Percentiles rank a stretch among this genome's conserved stretches.
Evolutionary conservation across 2,888 invertebrate genomes (phyloP).

Genomic region (Agonum fuliginosum): DNA sequence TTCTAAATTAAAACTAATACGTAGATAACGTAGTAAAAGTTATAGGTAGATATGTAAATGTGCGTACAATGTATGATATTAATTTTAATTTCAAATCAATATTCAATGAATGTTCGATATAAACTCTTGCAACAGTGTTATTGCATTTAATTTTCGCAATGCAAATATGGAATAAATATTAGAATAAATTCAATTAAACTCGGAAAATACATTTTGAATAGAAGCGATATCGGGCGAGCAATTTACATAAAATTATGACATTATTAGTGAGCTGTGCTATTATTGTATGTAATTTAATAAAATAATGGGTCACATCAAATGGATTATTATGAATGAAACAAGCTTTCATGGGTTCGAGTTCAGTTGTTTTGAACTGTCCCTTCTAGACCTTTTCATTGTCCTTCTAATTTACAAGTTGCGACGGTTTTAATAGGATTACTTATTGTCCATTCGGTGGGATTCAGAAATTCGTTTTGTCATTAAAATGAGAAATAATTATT

Average conservation of each 20-base stretch:
- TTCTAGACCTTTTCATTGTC: slow-evolving; percentile 33
- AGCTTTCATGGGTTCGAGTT: slow-evolving; percentile 5
- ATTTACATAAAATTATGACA: slow-evolving; percentile 14
- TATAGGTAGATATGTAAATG: no score
- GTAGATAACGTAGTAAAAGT: no score
- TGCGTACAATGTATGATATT: no score
- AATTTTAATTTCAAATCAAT: no score
- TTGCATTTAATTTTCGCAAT: background rate
- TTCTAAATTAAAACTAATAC: no score
- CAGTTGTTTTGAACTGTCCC: slow-evolving; percentile 11
- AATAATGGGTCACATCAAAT: slow-evolving; percentile 19
- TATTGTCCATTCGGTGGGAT: background rate
- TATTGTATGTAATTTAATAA: background rate
- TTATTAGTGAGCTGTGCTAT: background rate
- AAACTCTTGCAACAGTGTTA: background rate
- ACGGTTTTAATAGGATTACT: slow-evolving; percentile 22
- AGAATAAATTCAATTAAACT: slow-evolving; percentile 25
- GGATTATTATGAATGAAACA: slow-evolving; percentile 24
- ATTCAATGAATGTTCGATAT: background rate
- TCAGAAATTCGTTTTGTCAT: background rate
- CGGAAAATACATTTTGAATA: slow-evolving; percentile 3
- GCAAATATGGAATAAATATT: slow-evolving; percentile 18
- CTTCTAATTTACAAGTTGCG: slow-evolving; percentile 15
- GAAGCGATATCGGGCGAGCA: background rate
- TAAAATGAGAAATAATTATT: slow-evolving; percentile 11